Percentiles rank a stretch among this genome's conserved stretches.
Conservation (phyloP, 1,140 invertebrate species). For the Stegodyphus mimosarum region DNA sequence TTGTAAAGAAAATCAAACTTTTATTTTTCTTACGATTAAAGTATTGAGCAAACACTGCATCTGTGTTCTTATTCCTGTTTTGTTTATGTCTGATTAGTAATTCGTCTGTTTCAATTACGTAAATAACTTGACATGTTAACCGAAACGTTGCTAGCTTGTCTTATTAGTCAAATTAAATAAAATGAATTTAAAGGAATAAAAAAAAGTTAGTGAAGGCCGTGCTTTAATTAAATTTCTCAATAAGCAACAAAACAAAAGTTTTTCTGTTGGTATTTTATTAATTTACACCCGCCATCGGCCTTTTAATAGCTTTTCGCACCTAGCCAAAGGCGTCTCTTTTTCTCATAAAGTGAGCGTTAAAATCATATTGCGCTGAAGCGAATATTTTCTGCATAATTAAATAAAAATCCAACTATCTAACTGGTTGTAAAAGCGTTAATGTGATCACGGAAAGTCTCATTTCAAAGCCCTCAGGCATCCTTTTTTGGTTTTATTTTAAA, state of each 20-base stretch:
- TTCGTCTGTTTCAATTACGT: conserved; percentile 58
- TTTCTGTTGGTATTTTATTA: neutral
- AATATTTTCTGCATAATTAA: conserved; percentile 30
- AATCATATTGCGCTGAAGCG: conserved; percentile 18
- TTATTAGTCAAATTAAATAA: conserved; percentile 59
- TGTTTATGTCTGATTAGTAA: conserved; percentile 56
- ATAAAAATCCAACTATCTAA: conserved; percentile 10
- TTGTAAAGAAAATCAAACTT: conserved; percentile 41
- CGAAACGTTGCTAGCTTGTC: conserved; percentile 33
- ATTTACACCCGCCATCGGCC: neutral
- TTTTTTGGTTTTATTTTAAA: too few species aligned
- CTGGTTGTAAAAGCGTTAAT: conserved; percentile 10
- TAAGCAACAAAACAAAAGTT: conserved; percentile 45
- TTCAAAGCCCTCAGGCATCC: neutral
- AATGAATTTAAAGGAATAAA: conserved; percentile 16
- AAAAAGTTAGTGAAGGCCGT: conserved; percentile 26
- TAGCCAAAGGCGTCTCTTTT: conserved; percentile 5
- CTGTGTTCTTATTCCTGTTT: conserved; percentile 18
- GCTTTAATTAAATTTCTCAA: conserved; percentile 55
- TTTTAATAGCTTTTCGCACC: conserved; percentile 24
- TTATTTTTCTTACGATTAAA: conserved; percentile 57
- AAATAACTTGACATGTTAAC: conserved; percentile 56
- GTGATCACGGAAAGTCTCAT: conserved; percentile 12
- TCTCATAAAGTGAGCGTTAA: conserved; percentile 18
- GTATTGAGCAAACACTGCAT: conserved; percentile 27